Base-by-base conservation (phyloP, 37 sponge, comb jelly and placozoan species). In the Aplysina aerophoba region DNA sequence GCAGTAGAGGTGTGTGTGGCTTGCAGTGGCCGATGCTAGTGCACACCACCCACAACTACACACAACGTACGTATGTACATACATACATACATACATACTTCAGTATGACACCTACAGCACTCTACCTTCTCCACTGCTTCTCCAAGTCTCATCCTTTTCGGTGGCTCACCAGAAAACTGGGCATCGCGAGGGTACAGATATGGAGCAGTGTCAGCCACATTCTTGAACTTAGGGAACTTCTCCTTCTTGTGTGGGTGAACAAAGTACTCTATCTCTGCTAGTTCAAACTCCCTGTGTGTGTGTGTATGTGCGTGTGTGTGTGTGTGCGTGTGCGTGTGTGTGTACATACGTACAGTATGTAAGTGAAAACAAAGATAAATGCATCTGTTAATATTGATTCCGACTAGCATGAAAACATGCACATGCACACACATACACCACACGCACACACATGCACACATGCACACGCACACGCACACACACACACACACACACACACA, bases 181-280 rank as follows among this genome's bases (percentile, higher is more conserved):
- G 91, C 61, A 27, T 83, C 88, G 0, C 88, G 89, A 4, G 93
- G 85, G 85, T 84, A 94, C 34, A 98, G 68, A 33, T 56, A 65
- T 0, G 91, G 79, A 25, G 22, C 15, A 0, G 92, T 83, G 21
- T 94, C 92, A n/a, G 95, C 78, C 13, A 96, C 91, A 1, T 62
- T 37, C 6, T 44, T 31, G 41, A 96, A 98, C 81, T 95, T 91
- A 21, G 57, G 24, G 73, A 87, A 91, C 54, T 78, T 84, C 21
- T 87, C 53, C 41, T 87, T 83, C 82, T 95, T 91, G 19, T 91
- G 87, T 0, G 99, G 99, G 64, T 96, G 85, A 19, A 96, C 90
- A 92, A 98, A 98, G 66, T 98, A 89, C 72, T 98, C 99, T 25
- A 98, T 94, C 81, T 98, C 99, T n/a, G 97, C 99, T 92, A 96